Base-by-base conservation (phyloP, 1,140 invertebrate species). In the Aphelenchoides besseyi region DNA sequence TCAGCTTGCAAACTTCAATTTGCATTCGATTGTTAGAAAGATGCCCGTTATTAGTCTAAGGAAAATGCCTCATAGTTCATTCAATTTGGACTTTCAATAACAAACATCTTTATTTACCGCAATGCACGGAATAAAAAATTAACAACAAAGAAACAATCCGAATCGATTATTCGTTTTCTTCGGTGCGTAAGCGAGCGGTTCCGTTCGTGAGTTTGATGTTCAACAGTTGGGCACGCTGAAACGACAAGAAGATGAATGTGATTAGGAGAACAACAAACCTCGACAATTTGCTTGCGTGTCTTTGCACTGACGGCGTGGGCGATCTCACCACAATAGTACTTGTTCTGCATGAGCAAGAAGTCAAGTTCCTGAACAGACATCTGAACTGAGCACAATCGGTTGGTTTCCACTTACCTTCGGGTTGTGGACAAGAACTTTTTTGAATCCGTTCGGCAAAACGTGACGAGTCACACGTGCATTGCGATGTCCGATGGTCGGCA, bases 401-500 rank as follows among this genome's bases (percentile, higher is more conserved):
- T 64, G 48, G 48, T 67, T 26, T 61, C 55, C 55, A 76, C 86
- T 86, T 88, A 93, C 92, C 86, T 90, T 91, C 29, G 92, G 87
- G 86, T 94, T 95, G 85, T 91, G 89, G 76, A 91, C 90, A 66
- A 91, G 87, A 74, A 95, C 94, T 87, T 98, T 98, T 68, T 91
- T 90, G 89, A 98, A 98, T 69, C 95, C 95, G 87, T 93, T 97
- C 52, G 95, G 95, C 48, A 97, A 89, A 90, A 98, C 92, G 85
- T 98, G 94, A 85, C 90, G 91, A 41, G 94, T 83, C 32, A 66
- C 37, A 84, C 92, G 92, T 85, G 91, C 92, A 75, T 93, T 93
- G 82, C 97, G 95, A 87, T 97, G 98, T 91, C 96, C 97, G 88
- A 99, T 97, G 84, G 91, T 95, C 53, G 97, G 97, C 96, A 99